Base-by-base conservation (phyloP, 2,113 vertebrate genomes). In the Fregata magnificens region DNA sequence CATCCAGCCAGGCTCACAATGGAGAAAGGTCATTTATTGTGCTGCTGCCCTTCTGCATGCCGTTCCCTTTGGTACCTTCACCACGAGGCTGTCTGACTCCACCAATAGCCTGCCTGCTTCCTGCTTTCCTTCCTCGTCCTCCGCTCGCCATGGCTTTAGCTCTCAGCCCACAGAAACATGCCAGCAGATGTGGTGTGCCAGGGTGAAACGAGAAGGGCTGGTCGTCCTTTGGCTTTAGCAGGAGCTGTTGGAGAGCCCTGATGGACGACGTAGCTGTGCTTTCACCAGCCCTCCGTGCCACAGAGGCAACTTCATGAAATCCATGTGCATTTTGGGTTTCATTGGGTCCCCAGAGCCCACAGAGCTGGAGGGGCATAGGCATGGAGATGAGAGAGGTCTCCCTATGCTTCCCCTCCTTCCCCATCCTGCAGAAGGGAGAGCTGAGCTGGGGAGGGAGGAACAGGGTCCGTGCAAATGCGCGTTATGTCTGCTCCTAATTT, bases 401-500 rank as follows among this genome's bases (percentile, higher is more conserved):
- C 9, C 6, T 0, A 0, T 74, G 59, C 69, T 81, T 91, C 31
- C 29, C 13, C 8, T 95, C n/a, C 40, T 25, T 88, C 36, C 34
- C 9, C 17, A 15, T 22, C 20, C 36, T 2, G 6, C 69, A 83
- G 76, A 73, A 80, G 29, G 53, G 44, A 88, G 40, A 44, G 16
- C 4, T 62, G 74, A 81, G 49, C 28, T 67, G 45, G 5, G 20
- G 13, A 66, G n/a, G 16, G 50, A 80, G 76, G 29, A 88, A 21
- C 1, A 2, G 62, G 53, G 31, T 82, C 90, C 2, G 0, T n/a
- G 76, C 85, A 95, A 94, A 82, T 5, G 16, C 20, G 10, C 2
- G 6, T 96, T 95, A 90, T 8, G 49, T 85, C 87, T 95, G 93
- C 89, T 2, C 3, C 95, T 98, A 96, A 95, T 97, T 98, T 92